Percentiles rank a stretch among this genome's conserved stretches.
Conservation (phyloP, 2,888 invertebrate species). For the Chymomyza caudatula region DNA sequence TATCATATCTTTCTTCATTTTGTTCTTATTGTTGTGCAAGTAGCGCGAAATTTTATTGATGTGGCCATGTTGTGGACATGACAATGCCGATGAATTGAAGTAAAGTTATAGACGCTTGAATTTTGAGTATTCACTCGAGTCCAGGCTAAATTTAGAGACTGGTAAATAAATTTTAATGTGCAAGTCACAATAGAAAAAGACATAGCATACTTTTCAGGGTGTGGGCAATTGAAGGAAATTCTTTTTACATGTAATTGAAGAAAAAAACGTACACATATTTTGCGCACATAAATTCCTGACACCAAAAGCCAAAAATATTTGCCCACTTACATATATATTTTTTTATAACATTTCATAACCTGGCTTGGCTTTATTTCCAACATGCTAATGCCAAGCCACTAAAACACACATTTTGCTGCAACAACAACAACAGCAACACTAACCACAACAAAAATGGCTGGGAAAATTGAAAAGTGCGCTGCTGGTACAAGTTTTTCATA, state of each 20-base stretch:
- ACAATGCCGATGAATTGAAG: background rate
- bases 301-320: slow-evolving; percentile 37
- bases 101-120: background rate
- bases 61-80: background rate
- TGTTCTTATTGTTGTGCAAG: background rate
- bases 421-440: slow-evolving; percentile 19
- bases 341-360: slow-evolving; percentile 33
- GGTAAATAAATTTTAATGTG: background rate
- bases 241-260: background rate
- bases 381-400: slow-evolving; percentile 67
- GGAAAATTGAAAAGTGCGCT: slow-evolving; percentile 35
- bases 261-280: slow-evolving; percentile 52
- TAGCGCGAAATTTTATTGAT: background rate
- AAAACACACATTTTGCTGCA: slow-evolving; percentile 60
- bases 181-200: background rate
- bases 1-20: too few species aligned
- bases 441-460: background rate
- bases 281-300: slow-evolving; percentile 51
- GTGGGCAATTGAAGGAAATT: too few species aligned
- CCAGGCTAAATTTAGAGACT: background rate
- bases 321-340: slow-evolving; percentile 28
- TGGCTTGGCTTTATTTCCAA: slow-evolving; percentile 32
- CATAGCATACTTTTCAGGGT: background rate
- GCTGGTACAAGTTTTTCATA: slow-evolving; percentile 57
- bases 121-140: background rate